Evolutionary conservation across 2,797 vertebrate genomes (phyloP), one percentile per base, ranked within the genome.

Genomic region (Chelidonichthys spinosus): DNA sequence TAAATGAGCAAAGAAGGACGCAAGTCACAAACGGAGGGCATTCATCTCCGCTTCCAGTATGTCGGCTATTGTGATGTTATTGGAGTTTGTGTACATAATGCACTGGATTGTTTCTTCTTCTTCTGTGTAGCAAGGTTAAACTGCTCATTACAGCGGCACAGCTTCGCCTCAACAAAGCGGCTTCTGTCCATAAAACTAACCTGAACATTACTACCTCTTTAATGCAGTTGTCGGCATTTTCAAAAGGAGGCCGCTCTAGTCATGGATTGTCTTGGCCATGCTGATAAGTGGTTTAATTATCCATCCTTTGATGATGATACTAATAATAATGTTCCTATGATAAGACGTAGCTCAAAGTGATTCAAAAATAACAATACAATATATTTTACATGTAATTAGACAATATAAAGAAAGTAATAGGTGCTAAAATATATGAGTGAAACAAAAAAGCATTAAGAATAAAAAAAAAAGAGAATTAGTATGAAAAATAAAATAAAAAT

Each of bases 161-260:
- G 47, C 69, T 87, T 75, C 39, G 14, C 76, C 76, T 54, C 74
- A 85, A 87, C 77, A 88, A 93, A 89, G 69, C 69, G 49, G 62
- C 76, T 87, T 82, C 81, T 78, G 86, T 88, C 91, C 88, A 89
- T 92, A 82, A 88, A 91, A 72, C 70, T 86, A 85, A 90, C 54
- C 67, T 63, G 47, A 73, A 70, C 78, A 81, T 87, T 81, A 85
- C 67, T 39, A 66, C 74, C 58, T 85, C 78, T 79, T 76, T 72
- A 78, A 82, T 78, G 76, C 77, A 60, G 43, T 17, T 76, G 49
- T 85, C 76, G 78, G 62, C 69, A 66, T 72, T 85, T 85, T 61
- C 56, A 64, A 84, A 73, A 59, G 67, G 76, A 83, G 35, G 44
- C 71, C 56, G 54, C 72, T 81, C 56, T 25, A 46, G n/a, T 50